phyloP scores from a whole-genome alignment of 2,113 vertebrate genomes.

The Leptobrachium leishanense region DNA sequence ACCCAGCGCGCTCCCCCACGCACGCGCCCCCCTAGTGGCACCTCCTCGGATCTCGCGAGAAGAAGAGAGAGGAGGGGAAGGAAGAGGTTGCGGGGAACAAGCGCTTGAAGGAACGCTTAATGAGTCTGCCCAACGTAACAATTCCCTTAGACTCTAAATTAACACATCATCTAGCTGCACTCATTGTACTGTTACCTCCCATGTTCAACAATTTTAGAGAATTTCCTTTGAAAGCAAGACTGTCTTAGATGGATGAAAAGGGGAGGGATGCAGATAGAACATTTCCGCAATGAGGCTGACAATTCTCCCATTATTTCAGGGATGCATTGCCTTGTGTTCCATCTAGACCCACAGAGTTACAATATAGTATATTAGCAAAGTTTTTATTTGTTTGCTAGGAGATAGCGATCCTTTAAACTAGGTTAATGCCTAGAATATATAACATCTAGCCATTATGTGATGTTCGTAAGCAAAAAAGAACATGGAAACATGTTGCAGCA shows the following conservation, averaged over 20 bases:
- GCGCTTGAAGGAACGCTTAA: slow-evolving; percentile 29
- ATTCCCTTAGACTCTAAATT: neutral
- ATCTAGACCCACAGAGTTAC: too few relatives aligned
- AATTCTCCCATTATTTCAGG: too few relatives aligned
- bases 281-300: neutral
- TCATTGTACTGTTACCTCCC: neutral
- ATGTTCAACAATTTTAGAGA: neutral
- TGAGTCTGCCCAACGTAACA: slow-evolving; percentile 28
- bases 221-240: neutral
- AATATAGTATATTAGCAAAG: too few relatives aligned
- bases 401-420: too few relatives aligned
- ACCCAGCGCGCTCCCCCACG: slow-evolving; percentile 41
- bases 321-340: too few relatives aligned
- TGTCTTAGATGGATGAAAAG: neutral
- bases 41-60: slow-evolving; percentile 46
- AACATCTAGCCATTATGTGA: too few relatives aligned
- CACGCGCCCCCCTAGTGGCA: slow-evolving; percentile 40
- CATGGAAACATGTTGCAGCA: too few relatives aligned
- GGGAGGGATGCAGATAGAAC: neutral
- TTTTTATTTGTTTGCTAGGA: too few relatives aligned
- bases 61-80: slow-evolving; percentile 42
- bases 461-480: too few relatives aligned
- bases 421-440: too few relatives aligned
- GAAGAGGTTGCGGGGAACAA: slow-evolving; percentile 1
- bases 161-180: neutral